Evolutionary conservation across 92 coral and sea anemone genomes (phyloP), one percentile per base, ranked within the genome.

Genomic region (Phenganax marumi): DNA sequence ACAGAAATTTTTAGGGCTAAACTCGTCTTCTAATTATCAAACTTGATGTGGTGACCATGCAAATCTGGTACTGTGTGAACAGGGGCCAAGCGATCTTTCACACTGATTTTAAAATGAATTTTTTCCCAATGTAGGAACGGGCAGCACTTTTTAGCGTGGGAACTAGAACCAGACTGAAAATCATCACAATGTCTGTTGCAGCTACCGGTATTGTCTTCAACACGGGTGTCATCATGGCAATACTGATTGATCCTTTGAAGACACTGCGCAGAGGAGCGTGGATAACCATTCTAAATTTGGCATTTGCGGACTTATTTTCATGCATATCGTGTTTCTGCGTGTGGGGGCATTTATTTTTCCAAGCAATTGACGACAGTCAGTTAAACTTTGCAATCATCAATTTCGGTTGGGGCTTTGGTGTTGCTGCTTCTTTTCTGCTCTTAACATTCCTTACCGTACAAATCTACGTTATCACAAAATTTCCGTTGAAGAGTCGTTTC

Each of bases 261-360:
- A 21, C 21, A 22, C 83, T 78, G 18, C 82, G 82, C 3, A 78
- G 49, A 78, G 83, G 83, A 78, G 12, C 83, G 7, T 78, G 73
- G 73, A 52, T 78, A 24, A 78, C 73, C 21, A 78, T 78, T 3
- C 16, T 78, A 25, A 49, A 63, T 48, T 18, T 78, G 54, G 83
- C 83, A 26, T 13, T 48, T 52, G 83, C 83, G 47, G 83, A 78
- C 22, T n/a, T 78, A 7, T 8, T 66, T 66, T 66, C 72, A 66
- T 66, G 72, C 43, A 39, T 66, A 66, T 25, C 72, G 16, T 14
- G 46, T 19, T 0, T 66, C 25, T 39, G 50, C 43, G 7, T 66
- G 3, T 66, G 49, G 50, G 70, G 72, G 14, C 14, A 9, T 12
- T 12, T 5, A 1, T 66, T 18, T 39, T 24, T 66, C 50, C 26